Evolutionary conservation across 2,797 vertebrate genomes (phyloP), one percentile per base, ranked within the genome.

Genomic region (Octomys mimax): DNA sequence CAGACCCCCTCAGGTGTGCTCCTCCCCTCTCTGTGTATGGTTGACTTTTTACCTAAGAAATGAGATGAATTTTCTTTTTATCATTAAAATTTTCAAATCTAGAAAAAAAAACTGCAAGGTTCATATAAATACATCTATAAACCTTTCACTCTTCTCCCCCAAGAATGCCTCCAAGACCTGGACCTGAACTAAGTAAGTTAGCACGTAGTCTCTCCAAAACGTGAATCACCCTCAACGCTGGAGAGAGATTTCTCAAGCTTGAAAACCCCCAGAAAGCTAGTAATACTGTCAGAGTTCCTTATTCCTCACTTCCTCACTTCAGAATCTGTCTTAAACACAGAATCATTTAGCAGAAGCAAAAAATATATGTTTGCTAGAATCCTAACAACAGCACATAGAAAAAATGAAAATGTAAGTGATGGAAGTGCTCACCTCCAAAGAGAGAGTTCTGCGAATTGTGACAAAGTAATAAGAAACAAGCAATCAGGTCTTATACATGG

Each of bases 311-410:
- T 77, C 52, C 49, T n/a, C 9, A 75, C 14, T 18, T 68, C 36
- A 73, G 52, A 93, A 64, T 71, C 36, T 87, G 36, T 26, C 64
- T 39, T 85, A 84, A 85, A 46, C 9, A 42, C 24, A 85, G 52
- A 92, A 87, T 64, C 19, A 4, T 68, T 86, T 78, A 68, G 70
- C 24, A 85, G 54, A 92, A 77, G 10, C 46, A n/a, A 85, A 92
- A 92, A 82, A 24, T 26, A 54, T n/a, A 54, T n/a, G n/a, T 54
- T 91, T 73, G n/a, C 33, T 33, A 62, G 36, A 89, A 52, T 88
- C 14, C 28, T 66, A 80, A 89, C 42, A 61, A 28, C 36, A 54
- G 49, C 33, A 36, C 49, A 24, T 14, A 79, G 46, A 68, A 85
- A 31, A 31, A 46, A 84, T 39, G 26, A 78, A 80, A 85, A 91